These are phyloP conservation scores for Bucorvus abyssinicus DNA, from an alignment of 2,797 vertebrate genomes.

Conservation along the genomic window DNA sequence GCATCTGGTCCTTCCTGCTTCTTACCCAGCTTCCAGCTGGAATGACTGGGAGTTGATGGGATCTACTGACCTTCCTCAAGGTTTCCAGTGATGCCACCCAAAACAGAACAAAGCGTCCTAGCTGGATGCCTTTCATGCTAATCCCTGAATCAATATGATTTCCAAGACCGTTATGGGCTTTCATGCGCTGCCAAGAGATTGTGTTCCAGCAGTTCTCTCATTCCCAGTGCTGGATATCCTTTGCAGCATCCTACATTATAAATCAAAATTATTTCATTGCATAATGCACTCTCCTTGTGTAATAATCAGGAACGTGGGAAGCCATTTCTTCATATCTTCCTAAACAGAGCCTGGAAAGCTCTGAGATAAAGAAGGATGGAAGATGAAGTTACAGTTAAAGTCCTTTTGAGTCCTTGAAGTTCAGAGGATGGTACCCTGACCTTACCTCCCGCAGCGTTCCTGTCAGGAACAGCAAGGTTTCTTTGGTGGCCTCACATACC, in stretches of 20 bases:
- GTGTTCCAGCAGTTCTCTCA: conserved; percentile 17
- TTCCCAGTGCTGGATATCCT: background rate
- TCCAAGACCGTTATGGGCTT: conserved; percentile 35
- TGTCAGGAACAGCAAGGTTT: background rate
- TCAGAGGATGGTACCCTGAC: background rate
- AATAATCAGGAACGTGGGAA: conserved; percentile 22
- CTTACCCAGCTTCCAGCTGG: conserved; percentile 20
- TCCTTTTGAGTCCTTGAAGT: background rate
- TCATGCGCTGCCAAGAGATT: conserved; percentile 34
- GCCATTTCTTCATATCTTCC: background rate
- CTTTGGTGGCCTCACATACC: background rate
- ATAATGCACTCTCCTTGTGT: background rate
- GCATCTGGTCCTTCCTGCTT: conserved; percentile 9
- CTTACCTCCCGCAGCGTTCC: background rate
- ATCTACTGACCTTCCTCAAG: conserved; percentile 28
- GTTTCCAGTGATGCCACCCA: conserved; percentile 34
- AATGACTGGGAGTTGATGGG: background rate
- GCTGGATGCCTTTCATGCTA: conserved; percentile 37
- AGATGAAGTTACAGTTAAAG: background rate
- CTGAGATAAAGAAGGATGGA: background rate
- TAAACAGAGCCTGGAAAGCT: background rate
- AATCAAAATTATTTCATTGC: conserved; percentile 4
- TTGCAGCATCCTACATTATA: background rate
- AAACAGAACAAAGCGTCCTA: conserved; percentile 26
- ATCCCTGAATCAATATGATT: background rate